Evolutionary conservation across 2,797 vertebrate species (phyloP).

Genomic region (Ceyx erithaca): DNA sequence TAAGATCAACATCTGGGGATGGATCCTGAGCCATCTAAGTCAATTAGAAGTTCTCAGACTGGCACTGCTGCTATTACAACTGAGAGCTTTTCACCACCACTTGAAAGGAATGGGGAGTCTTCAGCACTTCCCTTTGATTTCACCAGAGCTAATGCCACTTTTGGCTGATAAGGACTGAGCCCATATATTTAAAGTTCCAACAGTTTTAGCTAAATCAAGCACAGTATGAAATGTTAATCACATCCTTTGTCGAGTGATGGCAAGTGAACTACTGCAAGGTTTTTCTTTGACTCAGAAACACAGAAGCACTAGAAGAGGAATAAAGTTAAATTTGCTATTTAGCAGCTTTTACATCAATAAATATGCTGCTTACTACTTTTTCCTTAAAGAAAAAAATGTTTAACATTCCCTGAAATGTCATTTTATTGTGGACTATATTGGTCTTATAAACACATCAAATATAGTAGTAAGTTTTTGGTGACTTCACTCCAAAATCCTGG

Average conservation of each 20-base stretch:
- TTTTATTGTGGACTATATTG: neutral
- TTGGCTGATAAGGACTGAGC: neutral
- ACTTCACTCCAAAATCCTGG: neutral
- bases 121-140: neutral
- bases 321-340: neutral
- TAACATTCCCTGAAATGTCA: neutral
- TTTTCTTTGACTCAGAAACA: neutral
- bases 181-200: neutral
- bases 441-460: neutral
- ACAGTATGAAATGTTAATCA: conserved; percentile 15
- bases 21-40: neutral
- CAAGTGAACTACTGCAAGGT: neutral
- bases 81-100: neutral
- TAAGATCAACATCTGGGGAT: neutral
- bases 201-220: neutral
- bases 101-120: neutral
- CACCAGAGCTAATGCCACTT: neutral
- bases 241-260: neutral
- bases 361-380: neutral
- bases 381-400: neutral
- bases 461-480: neutral
- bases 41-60: neutral
- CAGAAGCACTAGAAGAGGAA: neutral
- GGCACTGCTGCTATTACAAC: neutral
- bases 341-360: neutral